Evolutionary conservation across 2,888 invertebrate species (phyloP), one percentile per base, ranked within the genome.

Genomic region (Conops quadrifasciatus): DNA sequence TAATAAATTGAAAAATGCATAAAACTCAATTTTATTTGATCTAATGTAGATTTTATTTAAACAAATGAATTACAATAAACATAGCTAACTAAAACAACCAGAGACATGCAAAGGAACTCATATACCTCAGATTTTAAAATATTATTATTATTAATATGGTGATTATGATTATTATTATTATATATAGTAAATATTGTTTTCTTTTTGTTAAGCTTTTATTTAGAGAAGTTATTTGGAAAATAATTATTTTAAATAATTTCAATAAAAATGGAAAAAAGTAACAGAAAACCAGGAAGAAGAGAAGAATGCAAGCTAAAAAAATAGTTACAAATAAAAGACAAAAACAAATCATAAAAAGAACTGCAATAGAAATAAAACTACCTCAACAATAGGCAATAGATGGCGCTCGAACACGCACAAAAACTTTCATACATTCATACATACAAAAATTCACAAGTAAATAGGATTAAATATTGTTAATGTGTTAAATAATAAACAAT

Each of bases 281-380:
- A 60, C 49, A 49, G 60, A 59, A 63, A 67, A 36, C 36, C 24
- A 49, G 47, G 49, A 69, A 58, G 76, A 62, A 73, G n/a, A n/a
- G n/a, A n/a, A n/a, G n/a, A n/a, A n/a, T n/a, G n/a, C n/a, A n/a
- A n/a, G n/a, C n/a, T n/a, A 74, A 76, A 70, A 58, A 60, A 75
- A 75, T 70, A 73, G 53, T 70, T 26, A 28, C 26, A 74, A 63
- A 71, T 36, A 49, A 71, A 58, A 71, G 67, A 69, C 30, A 62
- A 68, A 63, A 24, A 5, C 59, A 73, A 63, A 67, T 56, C 60
- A 71, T 28, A 67, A 64, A 72, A 72, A 24, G 82, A 82, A 84
- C 83, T 83, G 84, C 85, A 85, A 85, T 85, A 84, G 85, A 80
- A 82, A 85, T 82, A 79, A 71, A 84, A 82, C 85, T 85, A 85